These are phyloP conservation scores for Sylvia borin DNA, from an alignment of 2,797 vertebrate genomes.

Conservation along the genomic window DNA sequence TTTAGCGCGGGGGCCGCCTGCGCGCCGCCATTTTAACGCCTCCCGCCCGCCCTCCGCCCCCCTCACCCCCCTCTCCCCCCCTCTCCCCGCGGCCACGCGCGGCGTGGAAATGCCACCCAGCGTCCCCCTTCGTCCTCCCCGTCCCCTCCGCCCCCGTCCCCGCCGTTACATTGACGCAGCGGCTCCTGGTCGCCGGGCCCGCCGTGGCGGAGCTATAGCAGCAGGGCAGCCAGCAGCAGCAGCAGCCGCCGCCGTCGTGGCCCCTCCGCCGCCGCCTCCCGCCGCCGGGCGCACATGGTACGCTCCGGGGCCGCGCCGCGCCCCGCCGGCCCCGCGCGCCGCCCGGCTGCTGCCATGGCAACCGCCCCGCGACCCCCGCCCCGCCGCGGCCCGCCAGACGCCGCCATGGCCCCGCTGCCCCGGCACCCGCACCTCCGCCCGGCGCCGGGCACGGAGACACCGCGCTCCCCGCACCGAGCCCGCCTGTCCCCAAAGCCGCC, in stretches of 20 bases:
- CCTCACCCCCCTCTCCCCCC: neutral
- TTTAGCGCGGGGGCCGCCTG: conserved; percentile 73
- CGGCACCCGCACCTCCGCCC: neutral
- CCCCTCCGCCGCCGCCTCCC: neutral
- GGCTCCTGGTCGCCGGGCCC: conserved; percentile 9
- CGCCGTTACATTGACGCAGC: conserved; percentile 28
- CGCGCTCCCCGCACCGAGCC: neutral
- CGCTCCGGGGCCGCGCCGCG: neutral
- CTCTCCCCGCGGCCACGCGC: neutral
- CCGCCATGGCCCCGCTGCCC: neutral
- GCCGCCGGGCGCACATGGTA: conserved; percentile 17
- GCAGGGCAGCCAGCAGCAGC: neutral
- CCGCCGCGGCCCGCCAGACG: neutral
- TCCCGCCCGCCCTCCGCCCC: neutral
- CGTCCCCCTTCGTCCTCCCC: neutral
- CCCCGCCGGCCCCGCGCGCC: neutral
- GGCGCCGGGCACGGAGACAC: rapidly evolving
- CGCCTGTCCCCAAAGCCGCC: neutral
- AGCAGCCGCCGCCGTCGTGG: neutral
- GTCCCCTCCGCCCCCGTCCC: neutral
- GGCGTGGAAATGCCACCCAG: neutral
- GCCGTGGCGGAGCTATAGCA: conserved; percentile 1
- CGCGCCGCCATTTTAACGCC: conserved; percentile 78
- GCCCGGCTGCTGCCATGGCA: conserved; percentile 42
- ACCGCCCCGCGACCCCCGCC: neutral